Base-by-base conservation (phyloP, 2,888 invertebrate species). In the Choreutis nemorana region DNA sequence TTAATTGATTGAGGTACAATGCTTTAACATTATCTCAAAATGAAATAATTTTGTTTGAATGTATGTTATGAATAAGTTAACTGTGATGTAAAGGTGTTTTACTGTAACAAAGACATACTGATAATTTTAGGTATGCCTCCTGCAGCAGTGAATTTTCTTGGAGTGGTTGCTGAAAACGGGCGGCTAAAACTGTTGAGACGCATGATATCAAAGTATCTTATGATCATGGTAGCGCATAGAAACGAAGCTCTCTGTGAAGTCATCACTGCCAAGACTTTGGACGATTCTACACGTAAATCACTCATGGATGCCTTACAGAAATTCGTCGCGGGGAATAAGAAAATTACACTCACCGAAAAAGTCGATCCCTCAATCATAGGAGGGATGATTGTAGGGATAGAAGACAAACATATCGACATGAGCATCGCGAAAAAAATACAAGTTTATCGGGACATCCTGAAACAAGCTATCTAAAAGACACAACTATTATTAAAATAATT, bases 391-490 rank as follows among this genome's bases (percentile, higher is more conserved):
- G 60, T 75, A 1, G 70, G 70, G 5, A 42, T 75, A 14, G 73
- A 73, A 40, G 68, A 72, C 29, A 71, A 68, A 37, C 66, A 68
- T 28, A 59, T 75, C 14, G 73, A 73, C 36, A 50, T 75, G 55
- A 70, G 68, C 32, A 65, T 73, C 29, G 43, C 55, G 0, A 57
- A 48, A 21, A 70, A 61, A 44, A 47, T 72, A 11, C 55, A 59
- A 41, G 52, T 60, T 51, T 75, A 73, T 33, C 61, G 65, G 2
- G 61, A 65, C 28, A 44, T 71, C 33, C 34, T 73, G 31, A 56
- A 63, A 38, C 57, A 58, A 34, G 35, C 57, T 11, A 26, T 64
- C 23, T 66, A 33, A 36, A 25, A 22, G 24, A 26, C 12, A 26
- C 15, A 31, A 32, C 16, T 34, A n/a, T n/a, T n/a, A n/a, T n/a